These are phyloP conservation scores for Uria aalge DNA, from an alignment of 2,113 vertebrate species.

Conservation along the genomic window DNA sequence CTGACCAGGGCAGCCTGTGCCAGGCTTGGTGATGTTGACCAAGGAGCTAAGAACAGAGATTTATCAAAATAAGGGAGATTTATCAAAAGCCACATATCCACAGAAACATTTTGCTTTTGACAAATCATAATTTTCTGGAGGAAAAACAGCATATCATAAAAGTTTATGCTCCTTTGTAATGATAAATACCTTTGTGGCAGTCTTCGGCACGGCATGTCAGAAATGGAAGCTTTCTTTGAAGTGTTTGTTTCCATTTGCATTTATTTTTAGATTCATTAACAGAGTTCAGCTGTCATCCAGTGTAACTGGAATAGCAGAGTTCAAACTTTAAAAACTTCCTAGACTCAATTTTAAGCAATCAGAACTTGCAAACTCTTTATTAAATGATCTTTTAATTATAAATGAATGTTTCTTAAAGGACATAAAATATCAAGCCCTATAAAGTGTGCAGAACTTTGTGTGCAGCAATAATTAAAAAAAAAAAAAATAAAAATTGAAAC, in stretches of 20 bases:
- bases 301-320: not conserved
- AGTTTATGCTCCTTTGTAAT: not conserved
- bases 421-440: not conserved
- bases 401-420: not conserved
- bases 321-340: not conserved
- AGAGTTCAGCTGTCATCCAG: not conserved
- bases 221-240: not conserved
- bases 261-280: not conserved
- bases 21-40: not conserved
- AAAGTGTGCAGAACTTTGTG: not conserved
- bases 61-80: not conserved
- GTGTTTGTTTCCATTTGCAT: not conserved
- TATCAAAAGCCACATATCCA: not conserved
- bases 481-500: not conserved
- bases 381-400: not conserved
- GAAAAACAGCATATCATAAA: not conserved
- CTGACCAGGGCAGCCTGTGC: not conserved
- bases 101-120: not conserved
- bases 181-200: not conserved
- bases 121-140: not conserved
- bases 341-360: not conserved
- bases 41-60: not conserved
- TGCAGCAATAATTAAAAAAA: not conserved
- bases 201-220: not conserved
- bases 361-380: not conserved